Evolutionary conservation across 2,113 vertebrate genomes (phyloP).

Genomic region (Colaptes auratus): DNA sequence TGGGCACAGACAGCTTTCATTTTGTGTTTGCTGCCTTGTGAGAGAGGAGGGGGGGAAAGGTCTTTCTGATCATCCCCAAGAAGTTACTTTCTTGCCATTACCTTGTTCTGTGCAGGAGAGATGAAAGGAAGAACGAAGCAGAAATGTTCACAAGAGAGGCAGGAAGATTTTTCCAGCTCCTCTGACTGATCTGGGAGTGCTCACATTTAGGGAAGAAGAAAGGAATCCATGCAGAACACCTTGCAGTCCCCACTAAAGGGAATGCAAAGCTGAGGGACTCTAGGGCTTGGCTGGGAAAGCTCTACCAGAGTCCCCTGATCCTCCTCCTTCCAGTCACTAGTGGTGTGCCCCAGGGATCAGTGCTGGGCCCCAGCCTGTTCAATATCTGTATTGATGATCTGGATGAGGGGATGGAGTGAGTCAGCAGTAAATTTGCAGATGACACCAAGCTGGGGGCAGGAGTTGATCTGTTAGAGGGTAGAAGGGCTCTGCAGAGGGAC

Average conservation of each 20-base stretch:
- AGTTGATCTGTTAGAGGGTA: too few relatives aligned
- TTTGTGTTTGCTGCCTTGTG: background rate
- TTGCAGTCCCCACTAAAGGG: background rate
- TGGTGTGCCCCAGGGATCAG: too few relatives aligned
- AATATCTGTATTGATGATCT: too few relatives aligned
- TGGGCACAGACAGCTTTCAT: background rate
- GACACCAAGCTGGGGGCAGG: too few relatives aligned
- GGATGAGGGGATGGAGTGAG: too few relatives aligned
- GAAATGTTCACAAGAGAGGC: background rate
- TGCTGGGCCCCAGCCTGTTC: too few relatives aligned
- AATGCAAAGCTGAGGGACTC: background rate
- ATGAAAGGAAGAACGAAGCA: constrained; percentile 2
- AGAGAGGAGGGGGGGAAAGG: background rate
- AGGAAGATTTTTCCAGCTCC: background rate
- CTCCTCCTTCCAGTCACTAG: too few relatives aligned
- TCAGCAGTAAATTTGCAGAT: too few relatives aligned
- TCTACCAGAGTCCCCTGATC: background rate
- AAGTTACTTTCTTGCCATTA: background rate
- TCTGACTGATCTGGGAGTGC: background rate
- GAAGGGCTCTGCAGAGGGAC: too few relatives aligned
- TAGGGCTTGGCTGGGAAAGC: too few relatives aligned
- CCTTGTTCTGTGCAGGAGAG: background rate
- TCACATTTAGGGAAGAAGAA: background rate
- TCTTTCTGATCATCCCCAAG: background rate
- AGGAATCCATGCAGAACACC: background rate